Evolutionary conservation across 1,140 invertebrate species (phyloP).

Genomic region (Drosophila guanche): DNA sequence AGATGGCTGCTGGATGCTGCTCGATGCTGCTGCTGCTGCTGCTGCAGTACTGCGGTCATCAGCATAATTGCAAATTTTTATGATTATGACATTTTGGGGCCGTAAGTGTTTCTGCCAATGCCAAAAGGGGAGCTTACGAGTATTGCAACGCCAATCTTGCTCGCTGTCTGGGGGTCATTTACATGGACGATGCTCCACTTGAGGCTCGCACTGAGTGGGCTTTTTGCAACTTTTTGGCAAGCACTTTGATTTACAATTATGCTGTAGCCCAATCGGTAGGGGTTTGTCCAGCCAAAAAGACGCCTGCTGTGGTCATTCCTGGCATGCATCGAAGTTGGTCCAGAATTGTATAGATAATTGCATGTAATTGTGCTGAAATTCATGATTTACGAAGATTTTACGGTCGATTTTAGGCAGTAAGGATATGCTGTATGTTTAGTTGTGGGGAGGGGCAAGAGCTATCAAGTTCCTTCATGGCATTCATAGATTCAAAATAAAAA

Average conservation of each 20-base stretch:
- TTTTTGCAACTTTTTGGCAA: slow-evolving; percentile 15
- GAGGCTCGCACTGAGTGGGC: slow-evolving; percentile 4
- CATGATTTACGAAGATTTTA: too few species aligned
- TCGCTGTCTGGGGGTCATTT: slow-evolving; percentile 12
- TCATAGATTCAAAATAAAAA: neutral
- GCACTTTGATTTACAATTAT: slow-evolving; percentile 59
- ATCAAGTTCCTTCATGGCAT: too few species aligned
- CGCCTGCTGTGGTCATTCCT: slow-evolving; percentile 26
- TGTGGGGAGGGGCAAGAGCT: too few species aligned
- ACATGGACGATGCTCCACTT: slow-evolving; percentile 36
- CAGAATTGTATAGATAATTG: too few species aligned
- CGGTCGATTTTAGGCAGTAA: too few species aligned
- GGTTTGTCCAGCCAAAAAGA: slow-evolving; percentile 34
- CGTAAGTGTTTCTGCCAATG: slow-evolving; percentile 48
- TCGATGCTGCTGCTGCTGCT: neutral
- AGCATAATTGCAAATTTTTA: slow-evolving; percentile 66
- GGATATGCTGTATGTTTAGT: too few species aligned
- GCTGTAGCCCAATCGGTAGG: slow-evolving; percentile 17
- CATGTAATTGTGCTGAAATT: too few species aligned
- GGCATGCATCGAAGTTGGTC: neutral
- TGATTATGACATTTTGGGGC: slow-evolving; percentile 63
- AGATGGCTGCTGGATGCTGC: too few species aligned
- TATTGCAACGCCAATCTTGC: slow-evolving; percentile 16
- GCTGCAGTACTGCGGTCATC: slow-evolving; percentile 31
- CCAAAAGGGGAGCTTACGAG: slow-evolving; percentile 23